A percentile compares a stretch with the other conserved stretches of the same genome.
Conservation (phyloP, 2,113 vertebrate species). For the Chiloscyllium plagiosum region DNA sequence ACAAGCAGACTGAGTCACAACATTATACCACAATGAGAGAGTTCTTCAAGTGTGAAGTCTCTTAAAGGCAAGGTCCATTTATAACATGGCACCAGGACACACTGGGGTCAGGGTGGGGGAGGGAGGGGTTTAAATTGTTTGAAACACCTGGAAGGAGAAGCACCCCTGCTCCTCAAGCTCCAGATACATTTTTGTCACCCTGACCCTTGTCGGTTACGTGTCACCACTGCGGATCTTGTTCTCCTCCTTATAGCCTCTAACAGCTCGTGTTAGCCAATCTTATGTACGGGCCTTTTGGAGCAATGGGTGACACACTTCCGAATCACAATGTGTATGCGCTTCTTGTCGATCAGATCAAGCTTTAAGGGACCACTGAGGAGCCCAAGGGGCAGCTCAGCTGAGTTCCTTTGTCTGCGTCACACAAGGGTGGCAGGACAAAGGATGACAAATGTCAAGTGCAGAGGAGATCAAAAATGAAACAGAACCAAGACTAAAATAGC, state of each 20-base stretch:
- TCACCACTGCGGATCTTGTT: not conserved
- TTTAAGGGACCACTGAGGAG: not conserved
- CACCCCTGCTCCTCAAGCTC: not conserved
- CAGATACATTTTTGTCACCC: not conserved
- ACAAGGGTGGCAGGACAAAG: not conserved
- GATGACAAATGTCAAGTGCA: not conserved
- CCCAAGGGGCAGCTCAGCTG: not conserved
- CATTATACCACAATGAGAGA: too few species aligned
- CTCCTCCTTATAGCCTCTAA: not conserved
- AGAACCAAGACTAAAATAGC: not conserved
- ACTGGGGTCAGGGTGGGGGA: not conserved
- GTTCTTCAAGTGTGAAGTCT: too few species aligned
- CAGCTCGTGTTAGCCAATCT: not conserved
- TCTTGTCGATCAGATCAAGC: not conserved
- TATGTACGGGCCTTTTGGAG: not conserved
- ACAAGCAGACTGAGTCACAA: too few species aligned
- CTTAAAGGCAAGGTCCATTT: too few species aligned
- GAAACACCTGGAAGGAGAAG: not conserved
- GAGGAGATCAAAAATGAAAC: not conserved
- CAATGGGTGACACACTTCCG: not conserved
- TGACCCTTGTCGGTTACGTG: not conserved
- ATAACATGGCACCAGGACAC: too few species aligned
- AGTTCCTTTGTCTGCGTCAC: not conserved
- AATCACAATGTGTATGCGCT: not conserved
- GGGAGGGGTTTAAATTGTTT: not conserved